These are phyloP conservation scores for Oenanthe oenanthe DNA, from an alignment of 2,113 vertebrate genomes.

Conservation along the genomic window DNA sequence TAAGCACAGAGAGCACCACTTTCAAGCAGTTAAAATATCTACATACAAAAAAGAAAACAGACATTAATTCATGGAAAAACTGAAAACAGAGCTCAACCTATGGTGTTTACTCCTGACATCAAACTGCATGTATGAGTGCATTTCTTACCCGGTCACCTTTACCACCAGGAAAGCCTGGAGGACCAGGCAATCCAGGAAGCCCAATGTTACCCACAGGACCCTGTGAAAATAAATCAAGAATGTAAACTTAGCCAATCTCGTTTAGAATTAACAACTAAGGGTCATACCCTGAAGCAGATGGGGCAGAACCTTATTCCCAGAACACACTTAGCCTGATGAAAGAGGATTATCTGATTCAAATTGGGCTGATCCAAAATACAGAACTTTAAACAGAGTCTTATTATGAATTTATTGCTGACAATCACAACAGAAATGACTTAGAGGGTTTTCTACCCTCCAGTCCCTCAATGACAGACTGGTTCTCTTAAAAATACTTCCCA, in stretches of 20 bases:
- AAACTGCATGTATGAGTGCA: neutral
- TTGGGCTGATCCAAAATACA: neutral
- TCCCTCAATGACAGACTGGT: neutral
- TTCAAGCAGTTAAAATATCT: neutral
- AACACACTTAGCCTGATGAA: neutral
- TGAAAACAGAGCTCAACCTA: neutral
- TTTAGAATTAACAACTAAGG: neutral
- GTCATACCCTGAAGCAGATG: neutral
- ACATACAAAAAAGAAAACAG: neutral
- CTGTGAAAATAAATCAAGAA: slow-evolving; percentile 75
- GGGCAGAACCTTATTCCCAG: neutral
- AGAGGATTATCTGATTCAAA: neutral
- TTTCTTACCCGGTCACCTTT: slow-evolving; percentile 92
- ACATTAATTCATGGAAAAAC: neutral
- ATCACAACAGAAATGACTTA: neutral
- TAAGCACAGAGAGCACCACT: neutral
- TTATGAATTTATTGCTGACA: neutral
- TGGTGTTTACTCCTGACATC: neutral
- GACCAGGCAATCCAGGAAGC: slow-evolving; percentile 89
- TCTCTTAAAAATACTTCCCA: neutral
- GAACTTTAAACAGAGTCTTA: neutral
- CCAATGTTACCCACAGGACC: slow-evolving; percentile 89
- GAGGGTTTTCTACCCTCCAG: neutral
- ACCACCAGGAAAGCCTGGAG: slow-evolving; percentile 85
- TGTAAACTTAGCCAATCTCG: neutral